Percentiles rank a stretch among this genome's conserved stretches.
These are phyloP conservation scores for Cromileptes altivelis DNA, from an alignment of 2,113 vertebrate species.

Conservation along the genomic window DNA sequence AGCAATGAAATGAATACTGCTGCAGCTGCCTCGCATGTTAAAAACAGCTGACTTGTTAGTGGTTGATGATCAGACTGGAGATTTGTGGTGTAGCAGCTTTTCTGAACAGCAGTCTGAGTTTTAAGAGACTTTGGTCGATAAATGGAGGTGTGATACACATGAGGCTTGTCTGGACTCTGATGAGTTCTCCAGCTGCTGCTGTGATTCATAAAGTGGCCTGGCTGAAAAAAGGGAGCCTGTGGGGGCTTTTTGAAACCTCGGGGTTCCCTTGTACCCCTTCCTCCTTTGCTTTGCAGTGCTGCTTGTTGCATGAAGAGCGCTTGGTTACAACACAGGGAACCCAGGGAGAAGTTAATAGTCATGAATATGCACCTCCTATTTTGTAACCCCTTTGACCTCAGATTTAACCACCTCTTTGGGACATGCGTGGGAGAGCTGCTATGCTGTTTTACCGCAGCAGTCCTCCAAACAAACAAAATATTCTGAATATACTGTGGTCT, in stretches of 20 bases:
- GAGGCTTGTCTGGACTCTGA: slow-evolving; percentile 36
- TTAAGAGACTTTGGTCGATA: slow-evolving; percentile 11
- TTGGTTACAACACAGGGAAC: too few species aligned
- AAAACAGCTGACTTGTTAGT: slow-evolving; percentile 8
- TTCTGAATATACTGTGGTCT: too few species aligned
- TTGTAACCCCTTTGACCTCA: slow-evolving; percentile 23
- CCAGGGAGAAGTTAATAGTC: slow-evolving; percentile 28
- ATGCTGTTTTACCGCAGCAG: not conserved
- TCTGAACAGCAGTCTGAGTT: slow-evolving; percentile 18
- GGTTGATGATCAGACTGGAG: slow-evolving; percentile 11
- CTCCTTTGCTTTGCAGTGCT: slow-evolving; percentile 4
- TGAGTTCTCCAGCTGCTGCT: slow-evolving; percentile 67
- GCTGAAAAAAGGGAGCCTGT: slow-evolving; percentile 21
- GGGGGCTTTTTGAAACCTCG: slow-evolving; percentile 10
- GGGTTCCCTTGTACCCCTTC: slow-evolving; percentile 28
- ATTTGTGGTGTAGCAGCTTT: slow-evolving; percentile 3
- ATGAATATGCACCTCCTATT: slow-evolving; percentile 21
- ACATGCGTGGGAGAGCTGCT: not conserved
- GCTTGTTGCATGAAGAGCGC: not conserved
- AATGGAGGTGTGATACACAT: slow-evolving; percentile 49
- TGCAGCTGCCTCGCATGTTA: slow-evolving; percentile 13
- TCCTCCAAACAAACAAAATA: too few species aligned
- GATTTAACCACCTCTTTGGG: slow-evolving; percentile 8
- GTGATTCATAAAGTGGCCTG: slow-evolving; percentile 50
- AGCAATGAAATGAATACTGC: slow-evolving; percentile 7